Conservation (phyloP, 2,888 invertebrate species). For the Stenodera caucasica region DNA sequence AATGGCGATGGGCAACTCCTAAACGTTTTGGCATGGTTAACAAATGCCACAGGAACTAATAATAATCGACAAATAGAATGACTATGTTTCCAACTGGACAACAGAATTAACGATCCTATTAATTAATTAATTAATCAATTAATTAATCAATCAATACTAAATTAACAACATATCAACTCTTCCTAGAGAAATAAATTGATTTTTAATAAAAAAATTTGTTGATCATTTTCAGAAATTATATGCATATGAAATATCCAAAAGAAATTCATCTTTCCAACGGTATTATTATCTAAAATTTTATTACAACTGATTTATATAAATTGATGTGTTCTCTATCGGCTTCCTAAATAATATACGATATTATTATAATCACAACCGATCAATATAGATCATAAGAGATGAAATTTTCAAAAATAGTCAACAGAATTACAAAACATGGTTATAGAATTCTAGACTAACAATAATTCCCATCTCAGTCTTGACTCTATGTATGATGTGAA, state of each 20-base stretch:
- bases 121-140: too few species aligned
- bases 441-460: too few species aligned
- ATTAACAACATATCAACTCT: too few species aligned
- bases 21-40: not conserved
- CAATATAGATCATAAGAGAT: not conserved
- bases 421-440: too few species aligned
- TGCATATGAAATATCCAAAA: not conserved
- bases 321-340: not conserved
- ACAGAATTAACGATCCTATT: not conserved
- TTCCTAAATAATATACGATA: not conserved
- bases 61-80: not conserved
- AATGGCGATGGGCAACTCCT: not conserved
- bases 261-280: not conserved
- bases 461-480: too few species aligned
- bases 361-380: not conserved
- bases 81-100: not conserved
- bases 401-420: not conserved
- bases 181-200: too few species aligned
- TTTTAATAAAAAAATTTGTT: too few species aligned
- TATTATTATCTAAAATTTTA: not conserved
- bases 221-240: not conserved
- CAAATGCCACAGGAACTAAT: not conserved
- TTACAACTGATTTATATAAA: conserved; percentile 1
- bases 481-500: too few species aligned
- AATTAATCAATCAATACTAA: too few species aligned